Conservation (phyloP, 37 sponge, comb jelly and placozoan species). For the Chondrilla cf. caribensis region DNA sequence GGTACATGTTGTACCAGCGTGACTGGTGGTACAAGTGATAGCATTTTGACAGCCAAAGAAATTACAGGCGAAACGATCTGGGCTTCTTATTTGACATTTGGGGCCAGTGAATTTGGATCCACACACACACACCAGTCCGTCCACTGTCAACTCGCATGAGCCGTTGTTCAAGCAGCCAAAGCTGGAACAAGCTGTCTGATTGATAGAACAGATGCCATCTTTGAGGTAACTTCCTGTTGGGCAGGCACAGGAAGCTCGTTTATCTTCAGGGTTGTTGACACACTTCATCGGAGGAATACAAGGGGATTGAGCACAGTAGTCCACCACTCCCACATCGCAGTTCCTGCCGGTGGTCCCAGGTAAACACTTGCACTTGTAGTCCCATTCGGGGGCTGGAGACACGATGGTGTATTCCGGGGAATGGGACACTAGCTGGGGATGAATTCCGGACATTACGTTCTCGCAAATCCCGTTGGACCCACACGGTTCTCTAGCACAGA, state of each 20-base stretch:
- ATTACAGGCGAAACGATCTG: background rate
- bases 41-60: conserved; percentile 1
- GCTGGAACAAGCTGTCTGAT: background rate
- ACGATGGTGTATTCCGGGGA: background rate
- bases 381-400: background rate
- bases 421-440: background rate
- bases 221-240: background rate
- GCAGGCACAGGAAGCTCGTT: background rate
- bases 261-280: background rate
- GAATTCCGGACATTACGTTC: conserved; percentile 3
- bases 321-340: conserved; percentile 17
- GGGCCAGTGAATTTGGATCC: background rate
- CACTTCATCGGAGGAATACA: conserved; percentile 1
- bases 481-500: conserved; percentile 52
- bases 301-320: conserved; percentile 6
- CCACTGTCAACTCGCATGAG: background rate
- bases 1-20: conserved; percentile 35
- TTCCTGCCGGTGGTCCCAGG: conserved; percentile 9
- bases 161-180: conserved; percentile 23
- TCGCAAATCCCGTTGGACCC: conserved; percentile 24
- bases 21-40: conserved; percentile 21
- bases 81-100: background rate
- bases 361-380: conserved; percentile 31
- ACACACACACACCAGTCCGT: conserved; percentile 14
- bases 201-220: background rate